Conservation (phyloP, 92 coral and sea anemone species). For the Zoanthus solanderi region DNA sequence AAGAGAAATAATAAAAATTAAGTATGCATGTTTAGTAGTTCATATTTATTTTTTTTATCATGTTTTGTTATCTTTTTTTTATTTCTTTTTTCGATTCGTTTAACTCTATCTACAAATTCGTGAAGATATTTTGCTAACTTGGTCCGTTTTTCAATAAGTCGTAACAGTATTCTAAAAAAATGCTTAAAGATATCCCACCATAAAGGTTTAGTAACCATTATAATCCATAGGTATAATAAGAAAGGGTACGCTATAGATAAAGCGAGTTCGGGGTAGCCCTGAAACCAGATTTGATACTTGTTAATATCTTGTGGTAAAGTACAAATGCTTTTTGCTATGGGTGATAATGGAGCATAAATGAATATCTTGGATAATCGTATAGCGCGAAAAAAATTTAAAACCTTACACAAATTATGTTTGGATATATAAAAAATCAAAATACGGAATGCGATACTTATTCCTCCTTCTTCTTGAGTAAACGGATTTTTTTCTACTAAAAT, state of each 20-base stretch:
- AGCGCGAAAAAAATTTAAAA: not conserved
- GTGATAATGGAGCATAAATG: not conserved
- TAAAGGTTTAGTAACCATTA: not conserved
- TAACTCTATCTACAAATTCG: not conserved
- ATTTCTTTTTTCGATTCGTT: not conserved
- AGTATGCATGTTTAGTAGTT: not conserved
- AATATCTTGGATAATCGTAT: not conserved
- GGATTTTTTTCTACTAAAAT: not conserved
- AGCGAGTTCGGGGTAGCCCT: not conserved
- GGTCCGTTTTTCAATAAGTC: not conserved
- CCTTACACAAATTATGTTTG: not conserved
- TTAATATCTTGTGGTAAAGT: not conserved
- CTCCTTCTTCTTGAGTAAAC: not conserved
- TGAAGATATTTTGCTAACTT: not conserved
- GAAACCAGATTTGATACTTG: not conserved
- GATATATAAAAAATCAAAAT: not conserved
- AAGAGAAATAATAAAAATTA: no score
- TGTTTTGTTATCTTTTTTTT: not conserved
- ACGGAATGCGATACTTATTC: not conserved
- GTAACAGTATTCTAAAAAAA: not conserved
- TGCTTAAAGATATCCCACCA: not conserved
- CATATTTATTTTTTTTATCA: not conserved
- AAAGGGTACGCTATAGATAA: not conserved
- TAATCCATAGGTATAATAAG: not conserved
- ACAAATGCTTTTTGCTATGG: not conserved